These are phyloP conservation scores for Aplysina aerophoba DNA, from an alignment of 37 sponge, comb jelly and placozoan species.

Conservation along the genomic window DNA sequence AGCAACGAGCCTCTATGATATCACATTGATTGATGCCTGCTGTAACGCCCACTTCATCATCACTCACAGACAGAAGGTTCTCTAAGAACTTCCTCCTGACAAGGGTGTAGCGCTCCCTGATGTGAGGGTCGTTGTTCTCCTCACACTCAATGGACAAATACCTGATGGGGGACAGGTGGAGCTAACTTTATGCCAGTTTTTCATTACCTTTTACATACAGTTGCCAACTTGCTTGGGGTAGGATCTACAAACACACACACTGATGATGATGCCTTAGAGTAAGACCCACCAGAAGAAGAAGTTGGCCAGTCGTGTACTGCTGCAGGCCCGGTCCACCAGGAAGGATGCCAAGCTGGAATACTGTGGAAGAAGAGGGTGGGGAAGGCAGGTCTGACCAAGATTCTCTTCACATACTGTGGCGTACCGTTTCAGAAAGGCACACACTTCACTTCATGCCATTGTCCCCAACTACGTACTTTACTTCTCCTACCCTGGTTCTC, in stretches of 20 bases:
- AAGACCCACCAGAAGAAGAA: conserved; percentile 84
- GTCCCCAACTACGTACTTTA: neutral
- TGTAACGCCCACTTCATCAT: no score
- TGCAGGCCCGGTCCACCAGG: conserved; percentile 70
- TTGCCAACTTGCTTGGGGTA: no score
- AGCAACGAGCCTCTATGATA: no score
- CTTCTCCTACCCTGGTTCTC: neutral
- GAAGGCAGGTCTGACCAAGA: neutral
- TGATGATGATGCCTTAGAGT: no score
- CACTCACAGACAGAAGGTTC: conserved; percentile 18
- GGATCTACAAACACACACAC: no score
- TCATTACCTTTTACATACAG: no score
- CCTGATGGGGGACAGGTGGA: neutral
- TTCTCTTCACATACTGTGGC: neutral
- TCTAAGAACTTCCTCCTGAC: conserved; percentile 12
- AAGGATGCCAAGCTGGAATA: conserved; percentile 13
- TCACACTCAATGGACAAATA: conserved; percentile 95
- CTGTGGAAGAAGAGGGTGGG: neutral
- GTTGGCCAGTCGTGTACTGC: conserved; percentile 77
- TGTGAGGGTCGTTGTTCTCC: conserved; percentile 50
- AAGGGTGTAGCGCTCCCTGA: conserved; percentile 1
- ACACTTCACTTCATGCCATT: neutral
- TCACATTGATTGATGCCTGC: no score
- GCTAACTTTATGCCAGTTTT: no score
- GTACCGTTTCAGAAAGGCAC: neutral